Base-by-base conservation (phyloP, 2,113 vertebrate species). In the Vombatus ursinus region DNA sequence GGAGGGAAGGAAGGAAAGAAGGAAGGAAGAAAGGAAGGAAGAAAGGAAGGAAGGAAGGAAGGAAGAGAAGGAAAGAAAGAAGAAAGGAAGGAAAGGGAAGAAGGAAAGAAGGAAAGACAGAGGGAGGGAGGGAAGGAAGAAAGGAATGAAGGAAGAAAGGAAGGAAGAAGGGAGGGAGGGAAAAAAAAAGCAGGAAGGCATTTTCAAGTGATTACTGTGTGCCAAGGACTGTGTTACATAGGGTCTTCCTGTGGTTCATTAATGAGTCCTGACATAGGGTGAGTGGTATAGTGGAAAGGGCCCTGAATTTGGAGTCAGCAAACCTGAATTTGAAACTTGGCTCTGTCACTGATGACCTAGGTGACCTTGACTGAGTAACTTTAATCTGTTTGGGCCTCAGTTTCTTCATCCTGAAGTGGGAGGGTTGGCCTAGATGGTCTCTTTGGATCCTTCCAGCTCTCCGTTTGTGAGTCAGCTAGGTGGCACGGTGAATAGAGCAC, bases 241-340 rank as follows among this genome's bases (percentile, higher is more conserved):
- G 3, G 3, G 57, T 14, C 57, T 37, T 68, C 28, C 31, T 26
- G 10, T 61, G 54, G 26, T 31, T 61, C 23, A 6, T 37, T 31
- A 31, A 31, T 68, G 9, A 37, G 31, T 37, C 0, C 10, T 10
- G 37, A 37, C 31, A 68, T 68, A 11, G 28, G 57, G 10, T 68
- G 49, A 25, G 19, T 6, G 4, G 3, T 0, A 3, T 48, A 23
- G 0, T 8, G 0, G 4, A 0, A 9, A 25, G 28, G 90, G n/a
- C 26, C n/a, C 9, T n/a, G 44, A 19, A 9, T 0, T 51, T 49
- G 9, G 89, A 48, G 23, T 28, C 48, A 1, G 2, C 19, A 0
- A 2, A 31, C 2, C 2, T 0, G 4, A 0, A 2, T 14, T 94
- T 47, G 25, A 19, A 24, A 28, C 61, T 6, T 48, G 57, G 47